These are phyloP conservation scores for Thomomys bottae DNA, from an alignment of 2,113 vertebrate species.

Conservation along the genomic window DNA sequence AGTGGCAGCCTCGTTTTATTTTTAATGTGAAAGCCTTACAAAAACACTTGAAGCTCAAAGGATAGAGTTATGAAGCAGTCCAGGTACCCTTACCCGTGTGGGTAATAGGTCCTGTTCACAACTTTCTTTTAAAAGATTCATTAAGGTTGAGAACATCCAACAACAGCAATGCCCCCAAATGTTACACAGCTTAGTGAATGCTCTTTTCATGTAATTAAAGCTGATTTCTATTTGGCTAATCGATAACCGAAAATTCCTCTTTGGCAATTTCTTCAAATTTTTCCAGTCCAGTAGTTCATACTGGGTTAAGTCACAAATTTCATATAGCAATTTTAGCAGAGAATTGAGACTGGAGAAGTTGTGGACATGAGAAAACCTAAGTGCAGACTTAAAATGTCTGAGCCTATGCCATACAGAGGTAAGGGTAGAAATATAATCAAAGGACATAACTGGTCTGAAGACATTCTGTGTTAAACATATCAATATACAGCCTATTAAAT, in stretches of 20 bases:
- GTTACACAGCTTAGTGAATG: slow-evolving; percentile 18
- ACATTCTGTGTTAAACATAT: not conserved
- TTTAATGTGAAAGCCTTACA: slow-evolving; percentile 69
- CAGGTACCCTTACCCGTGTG: not conserved
- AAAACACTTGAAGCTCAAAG: not conserved
- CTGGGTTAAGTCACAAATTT: not conserved
- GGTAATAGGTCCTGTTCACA: not conserved
- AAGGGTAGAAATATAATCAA: not conserved
- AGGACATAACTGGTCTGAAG: no score
- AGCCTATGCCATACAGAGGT: not conserved
- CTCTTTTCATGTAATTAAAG: not conserved
- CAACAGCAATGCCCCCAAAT: not conserved
- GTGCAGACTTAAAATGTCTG: slow-evolving; percentile 26
- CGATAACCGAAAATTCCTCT: slow-evolving; percentile 40
- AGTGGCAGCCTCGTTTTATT: slow-evolving; percentile 70
- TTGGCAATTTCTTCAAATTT: slow-evolving; percentile 4
- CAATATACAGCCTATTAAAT: not conserved
- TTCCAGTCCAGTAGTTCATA: not conserved
- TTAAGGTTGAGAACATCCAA: not conserved
- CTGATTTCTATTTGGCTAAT: not conserved
- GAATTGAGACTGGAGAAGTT: not conserved
- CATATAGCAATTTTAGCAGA: not conserved
- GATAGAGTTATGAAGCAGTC: not conserved
- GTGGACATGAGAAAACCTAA: not conserved
- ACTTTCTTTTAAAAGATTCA: slow-evolving; percentile 16